These are phyloP conservation scores for Philopedon plagiatum DNA, from an alignment of 2,888 invertebrate genomes.

Conservation along the genomic window DNA sequence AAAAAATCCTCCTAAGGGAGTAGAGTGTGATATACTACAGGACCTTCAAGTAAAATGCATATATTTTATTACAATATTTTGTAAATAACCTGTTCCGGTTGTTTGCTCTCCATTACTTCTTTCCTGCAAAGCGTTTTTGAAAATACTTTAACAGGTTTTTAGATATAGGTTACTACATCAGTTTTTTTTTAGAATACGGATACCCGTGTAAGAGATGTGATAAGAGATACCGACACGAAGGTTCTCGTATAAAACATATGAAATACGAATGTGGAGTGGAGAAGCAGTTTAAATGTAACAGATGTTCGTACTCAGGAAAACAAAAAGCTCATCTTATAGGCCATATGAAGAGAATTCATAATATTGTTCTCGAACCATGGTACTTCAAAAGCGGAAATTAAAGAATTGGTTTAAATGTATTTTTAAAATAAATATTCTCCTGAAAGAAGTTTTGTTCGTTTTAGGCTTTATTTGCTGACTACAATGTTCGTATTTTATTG, in stretches of 20 bases:
- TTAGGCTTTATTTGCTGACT: no score
- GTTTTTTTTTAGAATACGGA: constrained; percentile 33
- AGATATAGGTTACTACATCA: no score
- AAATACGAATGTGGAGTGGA: constrained; percentile 69
- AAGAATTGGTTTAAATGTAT: no score
- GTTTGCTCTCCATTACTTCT: no score
- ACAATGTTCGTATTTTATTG: no score
- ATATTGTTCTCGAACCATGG: background rate
- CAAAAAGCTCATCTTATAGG: constrained; percentile 27
- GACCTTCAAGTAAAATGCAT: no score
- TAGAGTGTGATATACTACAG: constrained; percentile 6
- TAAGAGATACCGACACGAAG: constrained; percentile 62
- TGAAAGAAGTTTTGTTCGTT: no score
- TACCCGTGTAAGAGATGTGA: constrained; percentile 43
- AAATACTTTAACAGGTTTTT: no score
- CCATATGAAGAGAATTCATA: constrained; percentile 26
- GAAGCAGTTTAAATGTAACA: constrained; percentile 59
- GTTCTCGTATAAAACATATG: constrained; percentile 68
- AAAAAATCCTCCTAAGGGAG: constrained; percentile 26
- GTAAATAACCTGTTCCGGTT: no score
- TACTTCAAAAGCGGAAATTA: background rate
- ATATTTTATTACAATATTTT: no score
- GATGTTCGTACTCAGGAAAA: constrained; percentile 22
- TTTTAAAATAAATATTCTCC: no score
- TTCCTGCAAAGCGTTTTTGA: no score